Conservation (phyloP, 2,113 vertebrate genomes). For the Barbus barbus region DNA sequence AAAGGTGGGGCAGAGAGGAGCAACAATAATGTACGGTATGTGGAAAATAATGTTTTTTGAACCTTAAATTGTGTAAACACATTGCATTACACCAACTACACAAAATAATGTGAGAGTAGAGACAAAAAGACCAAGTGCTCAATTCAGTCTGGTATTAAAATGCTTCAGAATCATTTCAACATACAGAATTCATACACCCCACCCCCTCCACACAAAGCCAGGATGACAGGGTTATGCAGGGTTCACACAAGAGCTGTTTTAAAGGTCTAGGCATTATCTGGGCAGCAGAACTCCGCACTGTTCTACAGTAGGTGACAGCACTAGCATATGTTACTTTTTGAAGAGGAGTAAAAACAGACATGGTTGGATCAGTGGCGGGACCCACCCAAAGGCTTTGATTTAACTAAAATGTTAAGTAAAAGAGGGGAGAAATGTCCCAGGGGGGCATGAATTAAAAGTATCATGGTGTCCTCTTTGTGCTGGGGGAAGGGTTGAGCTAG, state of each 20-base stretch:
- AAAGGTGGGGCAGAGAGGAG: too few relatives aligned
- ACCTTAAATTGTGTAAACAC: too few relatives aligned
- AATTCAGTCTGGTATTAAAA: slow-evolving; percentile 8
- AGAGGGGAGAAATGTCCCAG: not conserved
- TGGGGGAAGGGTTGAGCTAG: not conserved
- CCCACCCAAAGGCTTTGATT: not conserved
- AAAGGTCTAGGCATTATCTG: not conserved
- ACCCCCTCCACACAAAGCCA: slow-evolving; percentile 30
- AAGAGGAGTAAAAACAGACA: not conserved
- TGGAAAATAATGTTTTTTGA: too few relatives aligned
- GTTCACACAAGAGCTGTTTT: slow-evolving; percentile 41
- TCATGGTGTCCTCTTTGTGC: not conserved
- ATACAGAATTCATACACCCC: slow-evolving; percentile 1
- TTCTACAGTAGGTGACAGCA: not conserved
- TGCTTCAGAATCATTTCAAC: slow-evolving; percentile 11
- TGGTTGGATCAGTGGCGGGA: not conserved
- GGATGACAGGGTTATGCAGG: slow-evolving; percentile 37
- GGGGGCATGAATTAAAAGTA: not conserved
- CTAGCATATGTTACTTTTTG: not conserved
- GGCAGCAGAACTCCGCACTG: not conserved
- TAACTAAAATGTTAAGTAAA: not conserved
- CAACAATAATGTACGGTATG: too few relatives aligned
- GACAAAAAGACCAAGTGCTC: slow-evolving; percentile 8
- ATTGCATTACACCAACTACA: too few relatives aligned
- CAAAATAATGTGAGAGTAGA: too few relatives aligned